Percentiles rank a stretch among this genome's conserved stretches.
Conservation (phyloP, 2,797 vertebrate genomes). For the Anguilla obscura region DNA sequence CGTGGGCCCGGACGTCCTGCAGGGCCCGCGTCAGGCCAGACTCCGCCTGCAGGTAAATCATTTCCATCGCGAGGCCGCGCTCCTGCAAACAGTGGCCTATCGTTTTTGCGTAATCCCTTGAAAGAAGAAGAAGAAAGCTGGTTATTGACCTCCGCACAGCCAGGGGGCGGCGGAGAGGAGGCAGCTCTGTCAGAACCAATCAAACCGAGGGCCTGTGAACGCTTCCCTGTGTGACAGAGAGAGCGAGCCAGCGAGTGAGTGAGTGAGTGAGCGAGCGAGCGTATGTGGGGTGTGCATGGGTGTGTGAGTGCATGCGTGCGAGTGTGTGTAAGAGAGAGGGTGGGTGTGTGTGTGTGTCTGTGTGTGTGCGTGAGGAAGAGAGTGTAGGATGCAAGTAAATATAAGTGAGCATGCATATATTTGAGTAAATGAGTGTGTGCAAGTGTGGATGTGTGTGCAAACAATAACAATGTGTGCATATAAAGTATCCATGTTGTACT, state of each 20-base stretch:
- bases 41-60: conserved; percentile 75
- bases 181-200: conserved; percentile 22
- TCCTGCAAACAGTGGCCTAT: conserved; percentile 78
- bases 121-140: conserved; percentile 66
- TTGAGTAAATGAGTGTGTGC: not conserved
- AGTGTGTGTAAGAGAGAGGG: not conserved
- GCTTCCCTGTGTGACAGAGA: not conserved
- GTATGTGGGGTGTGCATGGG: not conserved
- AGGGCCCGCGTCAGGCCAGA: conserved; percentile 72
- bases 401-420: conserved; percentile 3
- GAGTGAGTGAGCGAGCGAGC: not conserved
- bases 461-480: not conserved
- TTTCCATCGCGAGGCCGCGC: conserved; percentile 77
- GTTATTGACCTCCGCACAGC: conserved; percentile 63
- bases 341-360: not conserved
- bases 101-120: conserved; percentile 80
- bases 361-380: too few species aligned
- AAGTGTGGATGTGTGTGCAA: not conserved
- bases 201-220: not conserved
- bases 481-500: not conserved
- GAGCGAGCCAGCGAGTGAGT: not conserved
- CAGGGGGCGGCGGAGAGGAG: conserved; percentile 42
- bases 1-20: conserved; percentile 77
- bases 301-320: not conserved
- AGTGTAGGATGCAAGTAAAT: not conserved